Percentiles rank a stretch among this genome's conserved stretches.
phyloP scores from a whole-genome alignment of 2,797 vertebrate species.

The Alca torda region DNA sequence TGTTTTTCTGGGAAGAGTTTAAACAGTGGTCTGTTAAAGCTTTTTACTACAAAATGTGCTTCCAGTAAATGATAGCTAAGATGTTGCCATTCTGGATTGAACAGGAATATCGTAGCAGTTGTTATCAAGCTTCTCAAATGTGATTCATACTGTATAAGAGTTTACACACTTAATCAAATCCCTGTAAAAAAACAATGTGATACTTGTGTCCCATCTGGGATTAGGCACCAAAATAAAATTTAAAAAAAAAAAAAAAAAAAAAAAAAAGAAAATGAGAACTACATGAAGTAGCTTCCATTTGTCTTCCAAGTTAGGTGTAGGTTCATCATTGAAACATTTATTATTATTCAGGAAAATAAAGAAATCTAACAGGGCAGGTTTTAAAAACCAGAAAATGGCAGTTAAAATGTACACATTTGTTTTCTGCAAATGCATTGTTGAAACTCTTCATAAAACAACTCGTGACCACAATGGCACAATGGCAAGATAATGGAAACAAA shows the following conservation, averaged over 20 bases:
- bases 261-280: background rate
- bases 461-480: background rate
- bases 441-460: background rate
- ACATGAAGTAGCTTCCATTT: background rate
- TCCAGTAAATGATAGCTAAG: background rate
- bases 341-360: background rate
- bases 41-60: background rate
- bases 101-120: background rate
- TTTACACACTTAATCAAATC: background rate
- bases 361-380: background rate
- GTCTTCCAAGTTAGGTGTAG: background rate
- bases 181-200: background rate
- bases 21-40: background rate
- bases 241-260: background rate
- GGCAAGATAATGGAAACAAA: background rate
- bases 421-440: background rate
- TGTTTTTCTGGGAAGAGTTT: background rate
- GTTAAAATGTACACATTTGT: background rate
- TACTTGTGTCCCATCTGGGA: background rate
- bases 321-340: background rate
- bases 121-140: background rate
- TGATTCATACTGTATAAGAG: background rate
- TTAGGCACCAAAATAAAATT: background rate
- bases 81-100: background rate
- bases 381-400: background rate